Base-by-base conservation (phyloP, 1,140 invertebrate genomes). In the Idris sp. region DNA sequence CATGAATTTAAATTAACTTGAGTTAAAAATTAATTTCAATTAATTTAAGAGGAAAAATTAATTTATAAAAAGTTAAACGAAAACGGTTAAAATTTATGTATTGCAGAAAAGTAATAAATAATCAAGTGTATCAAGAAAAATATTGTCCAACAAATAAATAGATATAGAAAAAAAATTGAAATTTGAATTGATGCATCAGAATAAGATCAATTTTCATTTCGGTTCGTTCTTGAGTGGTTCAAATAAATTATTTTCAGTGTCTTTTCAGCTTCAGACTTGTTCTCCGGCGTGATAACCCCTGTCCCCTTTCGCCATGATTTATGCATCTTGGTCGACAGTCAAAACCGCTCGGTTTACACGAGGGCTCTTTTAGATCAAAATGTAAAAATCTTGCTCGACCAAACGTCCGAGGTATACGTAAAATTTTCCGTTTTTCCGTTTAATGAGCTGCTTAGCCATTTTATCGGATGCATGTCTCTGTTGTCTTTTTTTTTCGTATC, bases 201-300 rank as follows among this genome's bases (percentile, higher is more conserved):
- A n/a, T n/a, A 30, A 30, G 2, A 8, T n/a, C 9, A 30, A 30
- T 6, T 30, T 5, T 9, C 5, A 58, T 43, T 62, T 38, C 35
- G 40, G 54, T 16, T 19, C 26, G n/a, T 49, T 43, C 31, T 59
- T 67, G 22, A 41, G 19, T 9, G 15, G 19, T n/a, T 1, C 58
- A 51, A 72, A 76, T 72, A 53, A 76, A 67, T 67, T 43, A 72
- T 76, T 46, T 49, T 30, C 33, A 8, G 7, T 31, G 36, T 59
- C 65, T 69, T 54, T 43, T 54, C 49, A 46, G 30, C 30, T 28
- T 18, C 56, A 19, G 31, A n/a, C n/a, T n/a, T n/a, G n/a, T n/a
- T n/a, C n/a, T 2, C 22, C 25, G 6, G 30, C 18, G 26, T 28
- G 7, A n/a, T n/a, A 28, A 28, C 26, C 26, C 1, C 26, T 8